A percentile compares a stretch with the other conserved stretches of the same genome.
These are phyloP conservation scores for Grallaria varia DNA, from an alignment of 2,113 vertebrate genomes.

Conservation along the genomic window DNA sequence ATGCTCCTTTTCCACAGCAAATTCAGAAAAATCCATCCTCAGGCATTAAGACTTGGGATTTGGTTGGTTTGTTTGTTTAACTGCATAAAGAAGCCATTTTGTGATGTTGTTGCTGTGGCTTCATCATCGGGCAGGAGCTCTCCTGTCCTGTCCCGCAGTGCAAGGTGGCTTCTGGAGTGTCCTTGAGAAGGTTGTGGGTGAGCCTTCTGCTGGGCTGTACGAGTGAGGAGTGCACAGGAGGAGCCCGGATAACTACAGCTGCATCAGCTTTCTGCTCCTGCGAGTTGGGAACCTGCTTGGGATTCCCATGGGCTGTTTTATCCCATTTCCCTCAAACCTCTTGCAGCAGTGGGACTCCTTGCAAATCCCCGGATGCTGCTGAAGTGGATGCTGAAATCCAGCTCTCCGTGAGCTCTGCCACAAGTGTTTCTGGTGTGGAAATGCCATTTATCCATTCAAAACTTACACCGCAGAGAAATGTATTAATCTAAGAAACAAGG, in stretches of 20 bases:
- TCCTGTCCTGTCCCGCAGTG: neutral
- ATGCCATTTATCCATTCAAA: neutral
- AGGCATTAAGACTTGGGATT: neutral
- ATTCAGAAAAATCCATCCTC: neutral
- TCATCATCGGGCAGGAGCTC: fast-evolving
- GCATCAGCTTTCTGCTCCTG: neutral
- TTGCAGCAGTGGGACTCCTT: neutral
- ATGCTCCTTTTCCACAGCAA: neutral
- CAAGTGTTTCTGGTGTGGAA: neutral
- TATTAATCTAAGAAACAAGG: neutral
- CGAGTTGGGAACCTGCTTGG: neutral
- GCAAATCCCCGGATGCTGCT: neutral
- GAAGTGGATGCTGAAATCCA: neutral
- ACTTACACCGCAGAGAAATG: neutral
- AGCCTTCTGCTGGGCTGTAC: neutral
- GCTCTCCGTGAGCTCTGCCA: neutral
- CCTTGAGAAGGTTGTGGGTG: neutral
- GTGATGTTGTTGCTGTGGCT: neutral
- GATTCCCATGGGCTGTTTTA: neutral
- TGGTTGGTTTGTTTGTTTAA: neutral
- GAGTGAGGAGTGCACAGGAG: neutral
- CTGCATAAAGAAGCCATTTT: neutral
- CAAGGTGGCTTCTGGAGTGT: neutral
- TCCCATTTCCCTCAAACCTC: neutral
- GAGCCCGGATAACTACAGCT: neutral